A percentile compares a stretch with the other conserved stretches of the same genome.
Conservation (phyloP, 2,113 vertebrate species). For the Microtus oregoni region DNA sequence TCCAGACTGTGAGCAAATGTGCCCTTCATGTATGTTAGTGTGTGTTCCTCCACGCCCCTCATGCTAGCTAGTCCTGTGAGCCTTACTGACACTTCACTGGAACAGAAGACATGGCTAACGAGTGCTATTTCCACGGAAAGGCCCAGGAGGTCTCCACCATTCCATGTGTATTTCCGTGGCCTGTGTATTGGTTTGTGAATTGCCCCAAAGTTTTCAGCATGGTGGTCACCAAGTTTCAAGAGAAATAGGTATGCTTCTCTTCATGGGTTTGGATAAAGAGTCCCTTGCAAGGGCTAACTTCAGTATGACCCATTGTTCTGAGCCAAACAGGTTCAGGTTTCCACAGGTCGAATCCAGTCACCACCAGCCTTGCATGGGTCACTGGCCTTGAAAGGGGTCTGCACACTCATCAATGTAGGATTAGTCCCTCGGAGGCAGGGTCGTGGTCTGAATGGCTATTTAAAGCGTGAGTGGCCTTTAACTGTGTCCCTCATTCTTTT, state of each 20-base stretch:
- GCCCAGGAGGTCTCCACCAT: background rate
- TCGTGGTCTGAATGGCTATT: constrained; percentile 66
- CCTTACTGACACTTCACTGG: background rate
- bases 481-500: constrained; percentile 63
- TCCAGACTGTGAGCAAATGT: background rate
- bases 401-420: constrained; percentile 54
- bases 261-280: constrained; percentile 68
- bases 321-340: constrained; percentile 63
- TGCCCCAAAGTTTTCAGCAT: background rate
- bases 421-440: constrained; percentile 20
- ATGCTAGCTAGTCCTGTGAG: background rate
- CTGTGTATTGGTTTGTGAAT: constrained; percentile 16
- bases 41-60: background rate
- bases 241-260: constrained; percentile 57
- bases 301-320: constrained; percentile 66
- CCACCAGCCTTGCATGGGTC: constrained; percentile 58
- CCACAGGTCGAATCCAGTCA: constrained; percentile 64
- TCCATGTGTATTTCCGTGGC: constrained; percentile 11
- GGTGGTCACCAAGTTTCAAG: constrained; percentile 37
- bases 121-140: background rate
- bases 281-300: constrained; percentile 55
- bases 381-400: constrained; percentile 60
- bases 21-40: background rate
- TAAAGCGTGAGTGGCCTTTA: constrained; percentile 62
- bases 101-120: background rate